A percentile compares a stretch with the other conserved stretches of the same genome.
These are phyloP conservation scores for Drosophila neoperkinsi DNA, from an alignment of 2,888 invertebrate genomes.

Conservation along the genomic window DNA sequence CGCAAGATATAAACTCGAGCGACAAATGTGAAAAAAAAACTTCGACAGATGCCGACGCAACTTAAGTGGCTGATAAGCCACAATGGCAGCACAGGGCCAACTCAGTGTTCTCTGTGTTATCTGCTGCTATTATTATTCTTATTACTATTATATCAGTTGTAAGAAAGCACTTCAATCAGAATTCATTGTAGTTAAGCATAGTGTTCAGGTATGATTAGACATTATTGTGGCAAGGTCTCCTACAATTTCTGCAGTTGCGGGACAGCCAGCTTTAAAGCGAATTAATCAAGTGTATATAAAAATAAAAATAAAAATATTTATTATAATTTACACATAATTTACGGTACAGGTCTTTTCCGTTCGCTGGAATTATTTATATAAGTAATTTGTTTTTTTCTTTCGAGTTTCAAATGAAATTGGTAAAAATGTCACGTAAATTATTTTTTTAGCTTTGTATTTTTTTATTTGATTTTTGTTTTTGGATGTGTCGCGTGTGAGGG, in stretches of 20 bases:
- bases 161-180: constrained; percentile 7
- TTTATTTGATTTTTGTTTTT: constrained; percentile 14
- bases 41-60: neutral
- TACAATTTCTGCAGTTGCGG: constrained; percentile 18
- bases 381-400: constrained; percentile 51
- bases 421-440: constrained; percentile 72
- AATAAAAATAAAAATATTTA: constrained; percentile 10
- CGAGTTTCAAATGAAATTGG: constrained; percentile 33
- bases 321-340: constrained; percentile 63
- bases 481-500: constrained; percentile 20
- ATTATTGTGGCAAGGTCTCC: constrained; percentile 8
- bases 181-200: constrained; percentile 10
- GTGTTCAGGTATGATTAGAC: constrained; percentile 1
- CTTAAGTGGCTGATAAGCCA: constrained; percentile 32
- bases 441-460: too few species aligned
- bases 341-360: constrained; percentile 68
- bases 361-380: constrained; percentile 52
- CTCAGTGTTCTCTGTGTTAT: constrained; percentile 7
- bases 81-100: too few species aligned
- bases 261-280: constrained; percentile 50
- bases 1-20: neutral
- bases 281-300: constrained; percentile 56
- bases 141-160: constrained; percentile 22
- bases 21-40: constrained; percentile 7
- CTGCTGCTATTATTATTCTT: neutral